phyloP scores from a whole-genome alignment of 2,797 vertebrate species.

The Taeniopygia guttata region DNA sequence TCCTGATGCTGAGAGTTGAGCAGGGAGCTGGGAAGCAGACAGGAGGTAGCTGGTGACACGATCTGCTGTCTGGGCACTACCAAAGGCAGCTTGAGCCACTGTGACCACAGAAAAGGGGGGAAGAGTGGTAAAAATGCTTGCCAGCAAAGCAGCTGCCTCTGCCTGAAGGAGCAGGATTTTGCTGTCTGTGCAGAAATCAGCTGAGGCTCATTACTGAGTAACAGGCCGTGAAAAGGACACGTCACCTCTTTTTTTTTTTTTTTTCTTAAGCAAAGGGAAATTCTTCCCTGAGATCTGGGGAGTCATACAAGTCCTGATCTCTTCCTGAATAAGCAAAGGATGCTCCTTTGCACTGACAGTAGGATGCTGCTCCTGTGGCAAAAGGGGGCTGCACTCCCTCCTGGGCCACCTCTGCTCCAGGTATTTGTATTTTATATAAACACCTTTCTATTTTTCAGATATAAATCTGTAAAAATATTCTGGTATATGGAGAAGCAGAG shows the following conservation, averaged over 20 bases:
- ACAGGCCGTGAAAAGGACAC: neutral
- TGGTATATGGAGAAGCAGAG: neutral
- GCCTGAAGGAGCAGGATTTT: neutral
- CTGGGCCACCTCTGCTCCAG: neutral
- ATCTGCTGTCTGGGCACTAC: neutral
- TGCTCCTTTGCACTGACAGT: neutral
- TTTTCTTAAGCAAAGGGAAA: neutral
- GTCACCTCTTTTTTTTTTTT: neutral
- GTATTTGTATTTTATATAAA: neutral
- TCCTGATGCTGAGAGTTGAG: neutral
- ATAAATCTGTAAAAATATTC: neutral
- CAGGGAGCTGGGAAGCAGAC: neutral
- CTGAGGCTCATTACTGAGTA: conserved; percentile 33
- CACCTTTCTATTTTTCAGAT: neutral
- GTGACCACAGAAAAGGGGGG: neutral
- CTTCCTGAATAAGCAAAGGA: conserved; percentile 11
- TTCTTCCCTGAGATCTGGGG: neutral
- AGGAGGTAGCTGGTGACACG: neutral
- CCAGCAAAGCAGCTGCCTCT: neutral
- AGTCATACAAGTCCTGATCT: neutral
- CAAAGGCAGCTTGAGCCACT: neutral
- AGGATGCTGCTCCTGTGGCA: neutral
- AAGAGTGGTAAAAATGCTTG: neutral
- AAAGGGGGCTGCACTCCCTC: neutral
- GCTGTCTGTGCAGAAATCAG: neutral